Conservation (phyloP, 2,113 vertebrate genomes). For the Eulacestoma nigropectus region DNA sequence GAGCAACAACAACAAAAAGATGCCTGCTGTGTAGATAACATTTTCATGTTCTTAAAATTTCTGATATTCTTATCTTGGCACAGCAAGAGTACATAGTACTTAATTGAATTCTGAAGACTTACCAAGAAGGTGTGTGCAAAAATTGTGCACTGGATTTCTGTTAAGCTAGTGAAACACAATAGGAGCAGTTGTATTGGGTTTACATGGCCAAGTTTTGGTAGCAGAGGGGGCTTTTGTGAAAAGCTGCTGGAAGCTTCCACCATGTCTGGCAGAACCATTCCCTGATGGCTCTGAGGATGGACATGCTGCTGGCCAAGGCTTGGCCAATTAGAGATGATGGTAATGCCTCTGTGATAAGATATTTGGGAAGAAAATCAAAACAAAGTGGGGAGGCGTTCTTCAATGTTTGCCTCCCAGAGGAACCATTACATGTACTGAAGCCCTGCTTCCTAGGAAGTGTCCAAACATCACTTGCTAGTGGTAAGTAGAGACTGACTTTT, state of each 20-base stretch:
- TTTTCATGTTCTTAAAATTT: background rate
- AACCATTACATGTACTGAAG: background rate
- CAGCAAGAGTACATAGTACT: background rate
- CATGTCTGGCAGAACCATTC: background rate
- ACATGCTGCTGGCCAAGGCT: fast-evolving
- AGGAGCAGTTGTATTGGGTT: background rate
- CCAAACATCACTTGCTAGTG: background rate
- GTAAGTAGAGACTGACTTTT: background rate
- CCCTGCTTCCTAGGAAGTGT: background rate
- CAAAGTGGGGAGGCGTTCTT: background rate
- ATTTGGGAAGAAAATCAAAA: background rate
- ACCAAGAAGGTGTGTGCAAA: background rate
- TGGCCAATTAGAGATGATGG: too few relatives aligned
- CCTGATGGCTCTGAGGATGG: background rate
- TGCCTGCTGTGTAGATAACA: background rate
- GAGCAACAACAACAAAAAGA: background rate
- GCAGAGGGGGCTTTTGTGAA: too few relatives aligned
- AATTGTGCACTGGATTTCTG: background rate
- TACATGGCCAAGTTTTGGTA: background rate
- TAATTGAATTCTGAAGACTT: constrained; percentile 20
- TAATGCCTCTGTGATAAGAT: background rate
- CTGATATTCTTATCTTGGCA: constrained; percentile 18
- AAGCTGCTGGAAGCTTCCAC: background rate
- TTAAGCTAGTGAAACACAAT: background rate
- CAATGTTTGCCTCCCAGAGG: background rate